Conservation (phyloP, 2,113 vertebrate species). For the Ia io region DNA sequence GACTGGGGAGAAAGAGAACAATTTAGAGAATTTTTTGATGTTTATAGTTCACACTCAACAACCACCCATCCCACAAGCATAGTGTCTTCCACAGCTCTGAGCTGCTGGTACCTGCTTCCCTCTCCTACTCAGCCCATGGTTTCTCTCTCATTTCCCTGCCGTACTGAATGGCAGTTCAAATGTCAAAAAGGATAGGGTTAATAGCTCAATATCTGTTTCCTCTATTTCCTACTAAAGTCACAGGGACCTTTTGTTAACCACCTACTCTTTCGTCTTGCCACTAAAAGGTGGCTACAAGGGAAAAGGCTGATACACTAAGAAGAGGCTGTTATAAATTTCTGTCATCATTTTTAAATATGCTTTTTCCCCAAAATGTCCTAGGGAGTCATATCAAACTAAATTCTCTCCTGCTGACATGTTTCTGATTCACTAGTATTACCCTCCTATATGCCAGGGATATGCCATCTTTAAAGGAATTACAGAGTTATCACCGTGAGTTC, state of each 20-base stretch:
- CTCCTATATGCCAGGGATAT: background rate
- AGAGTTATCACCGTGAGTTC: background rate
- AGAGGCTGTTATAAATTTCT: background rate
- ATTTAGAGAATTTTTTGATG: background rate
- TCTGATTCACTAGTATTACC: background rate
- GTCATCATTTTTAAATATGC: background rate
- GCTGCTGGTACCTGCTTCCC: background rate
- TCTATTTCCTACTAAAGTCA: background rate
- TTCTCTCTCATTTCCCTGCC: background rate
- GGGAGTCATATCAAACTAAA: background rate
- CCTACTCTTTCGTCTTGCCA: background rate
- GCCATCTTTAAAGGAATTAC: constrained; percentile 12
- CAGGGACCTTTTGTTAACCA: background rate
- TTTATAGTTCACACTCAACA: background rate
- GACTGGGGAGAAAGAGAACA: background rate
- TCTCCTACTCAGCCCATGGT: background rate
- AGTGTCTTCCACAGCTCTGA: background rate
- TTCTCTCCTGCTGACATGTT: background rate
- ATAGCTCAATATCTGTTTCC: background rate
- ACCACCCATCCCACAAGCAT: background rate
- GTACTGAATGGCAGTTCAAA: background rate
- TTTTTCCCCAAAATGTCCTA: background rate
- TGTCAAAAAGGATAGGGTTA: background rate
- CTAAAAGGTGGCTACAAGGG: background rate
- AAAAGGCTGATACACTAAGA: background rate